Evolutionary conservation across 2,113 vertebrate genomes (phyloP), one percentile per base, ranked within the genome.

Genomic region (Cryptoleucopteryx plumbea): DNA sequence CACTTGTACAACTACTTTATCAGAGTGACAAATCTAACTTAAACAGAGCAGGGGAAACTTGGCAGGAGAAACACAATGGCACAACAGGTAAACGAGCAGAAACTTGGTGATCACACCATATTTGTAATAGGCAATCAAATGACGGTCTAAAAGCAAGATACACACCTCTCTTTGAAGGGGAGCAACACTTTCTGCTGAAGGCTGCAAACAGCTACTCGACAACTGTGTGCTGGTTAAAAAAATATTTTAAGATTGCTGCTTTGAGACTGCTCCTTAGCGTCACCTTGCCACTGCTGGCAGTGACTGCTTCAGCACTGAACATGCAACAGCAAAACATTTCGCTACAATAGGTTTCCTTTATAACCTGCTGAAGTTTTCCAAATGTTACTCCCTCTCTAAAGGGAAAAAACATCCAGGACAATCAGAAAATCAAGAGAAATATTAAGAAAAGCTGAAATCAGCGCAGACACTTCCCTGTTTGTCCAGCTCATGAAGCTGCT

Each of bases 391-490:
- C 79, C 73, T 38, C 55, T 90, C 68, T 23, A 34, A 82, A 40
- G 25, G 31, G 5, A 67, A 12, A 43, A 58, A 70, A 3, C 5
- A 50, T 42, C 59, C 43, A 66, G 83, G 89, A 70, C 58, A 58
- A 63, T 16, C 84, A 70, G 67, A 58, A 68, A 61, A 70, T 8
- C 55, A 94, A 88, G 90, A 70, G 96, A 62, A 47, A 16, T 16
- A 42, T 9, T 14, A 52, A 77, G 73, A 66, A 56, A 80, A 91
- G 63, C 86, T 61, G 94, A 84, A 23, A 79, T 94, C 53, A 71
- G 63, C 8, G 3, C 87, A 82, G 94, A 26, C 93, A 53, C 95
- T 89, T 94, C 96, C 97, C 94, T 95, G 90, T 93, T 96, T 93
- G 97, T 87, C 66, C 87, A 91, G 95, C 74, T 50, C 89, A 31